Conservation (phyloP, 2,888 invertebrate genomes). For the Phengaris arion region DNA sequence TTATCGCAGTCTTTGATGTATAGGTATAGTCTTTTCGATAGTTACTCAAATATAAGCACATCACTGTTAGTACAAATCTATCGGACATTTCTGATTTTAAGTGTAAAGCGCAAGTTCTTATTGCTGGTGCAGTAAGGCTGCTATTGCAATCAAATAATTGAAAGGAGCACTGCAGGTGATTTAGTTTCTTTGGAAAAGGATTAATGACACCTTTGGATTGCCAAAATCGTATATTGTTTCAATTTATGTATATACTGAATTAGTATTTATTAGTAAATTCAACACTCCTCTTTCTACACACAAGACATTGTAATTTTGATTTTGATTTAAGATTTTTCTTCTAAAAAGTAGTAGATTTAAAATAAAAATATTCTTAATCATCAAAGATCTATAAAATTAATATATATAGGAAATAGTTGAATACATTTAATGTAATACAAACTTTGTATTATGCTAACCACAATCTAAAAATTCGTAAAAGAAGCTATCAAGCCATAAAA, state of each 20-base stretch:
- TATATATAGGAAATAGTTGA: no score
- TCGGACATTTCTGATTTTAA: slow-evolving; percentile 21
- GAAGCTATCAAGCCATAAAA: background rate
- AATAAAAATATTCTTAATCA: no score
- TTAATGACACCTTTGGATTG: slow-evolving; percentile 14
- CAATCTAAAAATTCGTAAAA: background rate
- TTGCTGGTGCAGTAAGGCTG: slow-evolving; percentile 22
- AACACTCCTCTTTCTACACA: background rate
- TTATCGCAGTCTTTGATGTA: no score
- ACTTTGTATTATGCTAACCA: background rate
- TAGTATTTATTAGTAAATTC: background rate
- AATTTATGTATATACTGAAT: background rate
- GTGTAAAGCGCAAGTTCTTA: slow-evolving; percentile 26
- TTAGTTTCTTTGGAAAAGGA: slow-evolving; percentile 2
- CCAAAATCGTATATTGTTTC: slow-evolving; percentile 25
- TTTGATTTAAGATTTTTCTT: background rate
- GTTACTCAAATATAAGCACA: background rate
- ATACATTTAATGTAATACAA: no score
- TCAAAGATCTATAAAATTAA: no score
- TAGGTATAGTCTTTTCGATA: background rate
- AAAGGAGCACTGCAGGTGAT: slow-evolving; percentile 19
- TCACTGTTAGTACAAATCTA: slow-evolving; percentile 8
- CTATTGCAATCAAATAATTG: slow-evolving; percentile 27
- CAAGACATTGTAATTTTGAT: no score
- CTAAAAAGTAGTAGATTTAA: no score